Evolutionary conservation across 2,888 invertebrate genomes (phyloP).

Genomic region (Nasonia oneida): DNA sequence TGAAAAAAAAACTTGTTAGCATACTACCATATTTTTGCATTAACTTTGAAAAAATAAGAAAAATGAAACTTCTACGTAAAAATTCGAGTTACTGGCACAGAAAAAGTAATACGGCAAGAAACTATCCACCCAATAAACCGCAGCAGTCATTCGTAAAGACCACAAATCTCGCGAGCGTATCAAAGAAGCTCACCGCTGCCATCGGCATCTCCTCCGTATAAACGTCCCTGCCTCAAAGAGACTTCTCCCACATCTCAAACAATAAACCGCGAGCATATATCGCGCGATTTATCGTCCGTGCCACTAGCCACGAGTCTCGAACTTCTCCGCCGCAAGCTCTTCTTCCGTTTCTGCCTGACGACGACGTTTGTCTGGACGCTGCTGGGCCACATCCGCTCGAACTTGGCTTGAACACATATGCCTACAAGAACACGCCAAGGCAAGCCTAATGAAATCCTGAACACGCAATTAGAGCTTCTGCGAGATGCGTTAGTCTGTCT

Average conservation of each 20-base stretch:
- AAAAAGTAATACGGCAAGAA: background rate
- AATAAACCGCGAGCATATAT: background rate
- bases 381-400: background rate
- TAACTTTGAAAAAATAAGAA: no score
- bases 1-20: no score
- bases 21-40: no score
- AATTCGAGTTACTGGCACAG: no score
- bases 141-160: background rate
- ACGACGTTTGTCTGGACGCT: background rate
- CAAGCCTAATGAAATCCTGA: background rate
- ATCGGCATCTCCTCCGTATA: background rate
- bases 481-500: background rate
- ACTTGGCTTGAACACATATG: background rate
- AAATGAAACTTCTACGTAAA: no score
- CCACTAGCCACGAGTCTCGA: background rate
- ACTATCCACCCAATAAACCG: background rate
- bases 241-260: background rate
- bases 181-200: background rate
- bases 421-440: background rate
- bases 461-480: conserved; percentile 2
- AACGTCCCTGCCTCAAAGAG: background rate
- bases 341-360: background rate
- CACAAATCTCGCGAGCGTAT: background rate
- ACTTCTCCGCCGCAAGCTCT: background rate
- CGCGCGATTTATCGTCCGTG: background rate